A percentile compares a stretch with the other conserved stretches of the same genome.
Conservation (phyloP, 2,888 invertebrate genomes). For the Sesamia inferens region DNA sequence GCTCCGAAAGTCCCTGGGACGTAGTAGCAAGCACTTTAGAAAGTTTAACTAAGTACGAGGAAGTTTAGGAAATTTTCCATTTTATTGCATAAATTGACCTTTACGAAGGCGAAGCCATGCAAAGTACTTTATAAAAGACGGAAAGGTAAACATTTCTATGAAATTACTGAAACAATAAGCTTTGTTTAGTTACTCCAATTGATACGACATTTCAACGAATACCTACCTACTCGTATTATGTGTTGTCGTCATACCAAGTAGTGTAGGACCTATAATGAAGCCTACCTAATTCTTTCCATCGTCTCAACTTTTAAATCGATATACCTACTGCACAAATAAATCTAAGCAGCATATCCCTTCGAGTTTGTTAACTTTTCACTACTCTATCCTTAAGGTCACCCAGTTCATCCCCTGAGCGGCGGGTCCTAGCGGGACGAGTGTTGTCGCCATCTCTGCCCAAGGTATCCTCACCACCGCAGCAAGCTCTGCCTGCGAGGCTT, state of each 20-base stretch:
- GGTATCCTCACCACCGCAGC: slow-evolving; percentile 75
- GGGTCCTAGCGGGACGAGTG: slow-evolving; percentile 79
- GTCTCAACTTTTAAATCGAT: background rate
- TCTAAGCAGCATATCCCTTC: background rate
- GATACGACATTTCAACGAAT: slow-evolving; percentile 4
- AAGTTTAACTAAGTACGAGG: background rate
- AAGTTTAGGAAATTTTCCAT: slow-evolving; percentile 24
- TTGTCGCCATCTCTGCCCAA: slow-evolving; percentile 81
- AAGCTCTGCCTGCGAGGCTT: slow-evolving; percentile 78
- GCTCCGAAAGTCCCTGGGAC: background rate
- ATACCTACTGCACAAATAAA: background rate
- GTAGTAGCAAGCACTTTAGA: background rate
- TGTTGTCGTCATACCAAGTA: background rate
- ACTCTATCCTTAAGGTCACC: slow-evolving; percentile 79
- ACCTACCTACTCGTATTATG: background rate
- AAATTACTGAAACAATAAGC: slow-evolving; percentile 38
- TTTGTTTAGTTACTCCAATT: slow-evolving; percentile 23
- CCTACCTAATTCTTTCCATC: background rate
- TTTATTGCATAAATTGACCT: slow-evolving; percentile 9
- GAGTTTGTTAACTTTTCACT: background rate
- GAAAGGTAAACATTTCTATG: slow-evolving; percentile 11
- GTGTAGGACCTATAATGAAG: background rate
- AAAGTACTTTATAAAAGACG: slow-evolving; percentile 26
- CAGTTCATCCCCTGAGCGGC: slow-evolving; percentile 84
- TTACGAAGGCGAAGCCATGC: slow-evolving; percentile 19